Percentiles rank a stretch among this genome's conserved stretches.
Conservation (phyloP, 2,797 vertebrate genomes). For the Pantherophis vulpinus region DNA sequence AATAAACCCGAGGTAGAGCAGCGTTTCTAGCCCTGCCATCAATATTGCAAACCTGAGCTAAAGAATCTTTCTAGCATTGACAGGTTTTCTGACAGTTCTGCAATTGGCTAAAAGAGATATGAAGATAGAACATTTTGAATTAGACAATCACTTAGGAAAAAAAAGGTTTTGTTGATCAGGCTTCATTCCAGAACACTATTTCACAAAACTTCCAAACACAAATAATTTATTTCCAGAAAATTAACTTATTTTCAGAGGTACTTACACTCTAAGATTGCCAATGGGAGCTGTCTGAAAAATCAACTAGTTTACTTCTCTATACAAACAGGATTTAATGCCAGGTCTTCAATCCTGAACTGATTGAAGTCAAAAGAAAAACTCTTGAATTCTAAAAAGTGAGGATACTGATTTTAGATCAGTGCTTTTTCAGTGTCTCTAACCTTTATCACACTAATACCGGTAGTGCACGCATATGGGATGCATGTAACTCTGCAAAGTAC, state of each 20-base stretch:
- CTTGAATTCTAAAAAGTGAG: not conserved
- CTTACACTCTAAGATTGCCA: not conserved
- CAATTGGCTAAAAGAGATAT: not conserved
- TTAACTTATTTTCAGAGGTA: not conserved
- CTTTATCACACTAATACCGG: not conserved
- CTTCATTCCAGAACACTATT: not conserved
- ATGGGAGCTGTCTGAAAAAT: not conserved
- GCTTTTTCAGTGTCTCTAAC: not conserved
- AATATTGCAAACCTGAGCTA: conserved; percentile 19
- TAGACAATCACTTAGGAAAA: not conserved
- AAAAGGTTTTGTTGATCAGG: not conserved
- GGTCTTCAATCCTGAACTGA: not conserved
- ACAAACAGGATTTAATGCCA: not conserved
- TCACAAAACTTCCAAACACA: conserved; percentile 1
- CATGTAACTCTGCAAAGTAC: not conserved
- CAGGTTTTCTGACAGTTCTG: not conserved
- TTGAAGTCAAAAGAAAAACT: not conserved
- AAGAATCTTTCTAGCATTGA: not conserved
- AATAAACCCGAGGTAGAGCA: conserved; percentile 8
- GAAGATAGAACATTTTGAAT: not conserved
- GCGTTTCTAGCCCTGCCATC: not conserved
- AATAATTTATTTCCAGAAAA: conserved; percentile 14
- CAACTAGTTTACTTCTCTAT: not conserved
- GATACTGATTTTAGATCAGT: not conserved
- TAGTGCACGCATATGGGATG: not conserved